Evolutionary conservation across 2,797 vertebrate genomes (phyloP).

Genomic region (Atherinosoma microstoma): DNA sequence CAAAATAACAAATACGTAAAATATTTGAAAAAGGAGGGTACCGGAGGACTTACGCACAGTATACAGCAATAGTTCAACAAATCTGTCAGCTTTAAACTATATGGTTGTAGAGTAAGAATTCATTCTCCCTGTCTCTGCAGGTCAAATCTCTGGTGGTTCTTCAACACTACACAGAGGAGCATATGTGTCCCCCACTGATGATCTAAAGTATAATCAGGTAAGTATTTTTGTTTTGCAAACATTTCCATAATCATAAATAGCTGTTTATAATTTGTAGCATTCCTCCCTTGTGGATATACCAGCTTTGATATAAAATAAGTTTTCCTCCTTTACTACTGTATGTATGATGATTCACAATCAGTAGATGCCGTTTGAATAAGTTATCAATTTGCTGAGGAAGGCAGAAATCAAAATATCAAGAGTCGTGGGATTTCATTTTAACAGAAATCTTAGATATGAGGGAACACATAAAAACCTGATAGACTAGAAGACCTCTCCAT

Average conservation of each 20-base stretch:
- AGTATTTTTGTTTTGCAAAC: background rate
- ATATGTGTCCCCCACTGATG: constrained; percentile 93
- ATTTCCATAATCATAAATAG: background rate
- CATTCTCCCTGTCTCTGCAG: constrained; percentile 72
- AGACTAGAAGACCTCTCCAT: constrained; percentile 4
- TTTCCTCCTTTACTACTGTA: background rate
- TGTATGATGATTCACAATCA: constrained; percentile 8
- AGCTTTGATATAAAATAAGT: too few species aligned
- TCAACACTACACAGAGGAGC: constrained; percentile 96
- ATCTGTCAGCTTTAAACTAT: background rate
- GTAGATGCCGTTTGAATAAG: background rate
- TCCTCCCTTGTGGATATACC: background rate
- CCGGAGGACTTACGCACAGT: background rate
- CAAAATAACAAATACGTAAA: too few species aligned
- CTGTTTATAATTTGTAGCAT: background rate
- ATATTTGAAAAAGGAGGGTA: too few species aligned
- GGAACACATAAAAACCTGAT: constrained; percentile 1
- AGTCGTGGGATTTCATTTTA: background rate
- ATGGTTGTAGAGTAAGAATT: background rate
- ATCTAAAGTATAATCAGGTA: constrained; percentile 98
- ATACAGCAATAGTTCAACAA: background rate
- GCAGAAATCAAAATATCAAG: background rate
- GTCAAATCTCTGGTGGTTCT: constrained; percentile 91
- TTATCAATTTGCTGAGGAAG: background rate
- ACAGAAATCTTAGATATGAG: background rate